phyloP scores from a whole-genome alignment of 1,140 invertebrate species.

The Pseudoatta argentina region DNA sequence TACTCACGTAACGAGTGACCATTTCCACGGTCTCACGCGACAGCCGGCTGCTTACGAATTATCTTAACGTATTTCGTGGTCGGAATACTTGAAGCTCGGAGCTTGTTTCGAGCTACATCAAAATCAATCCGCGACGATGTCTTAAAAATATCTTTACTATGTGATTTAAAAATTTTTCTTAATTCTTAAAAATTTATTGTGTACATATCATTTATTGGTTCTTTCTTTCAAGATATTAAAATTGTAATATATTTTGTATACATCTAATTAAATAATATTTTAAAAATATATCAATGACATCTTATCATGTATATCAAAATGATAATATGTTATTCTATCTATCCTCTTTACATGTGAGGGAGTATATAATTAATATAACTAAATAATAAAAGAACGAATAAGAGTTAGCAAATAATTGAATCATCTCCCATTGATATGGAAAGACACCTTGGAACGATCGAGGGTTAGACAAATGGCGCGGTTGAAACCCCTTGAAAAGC shows the following conservation, averaged over 20 bases:
- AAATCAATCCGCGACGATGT: neutral
- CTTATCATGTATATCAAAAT: neutral
- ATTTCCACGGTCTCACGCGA: slow-evolving; percentile 59
- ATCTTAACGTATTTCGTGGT: neutral
- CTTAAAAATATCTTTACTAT: too few species aligned
- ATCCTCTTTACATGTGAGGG: neutral
- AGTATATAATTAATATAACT: neutral
- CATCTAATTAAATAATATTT: neutral
- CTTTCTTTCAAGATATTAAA: neutral
- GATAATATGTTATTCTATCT: neutral
- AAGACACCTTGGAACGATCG: slow-evolving; percentile 23
- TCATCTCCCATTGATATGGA: slow-evolving; percentile 6
- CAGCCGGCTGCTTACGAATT: neutral
- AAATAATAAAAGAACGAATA: slow-evolving; percentile 3
- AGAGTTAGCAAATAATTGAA: slow-evolving; percentile 39
- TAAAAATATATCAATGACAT: neutral
- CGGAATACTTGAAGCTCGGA: neutral
- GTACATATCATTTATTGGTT: neutral
- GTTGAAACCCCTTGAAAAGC: slow-evolving; percentile 22
- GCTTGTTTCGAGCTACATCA: neutral
- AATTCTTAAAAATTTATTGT: too few species aligned
- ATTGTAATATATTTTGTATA: neutral
- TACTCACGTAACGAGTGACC: slow-evolving; percentile 71
- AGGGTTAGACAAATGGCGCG: slow-evolving; percentile 39
- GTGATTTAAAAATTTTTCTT: too few species aligned